These are phyloP conservation scores for Natrix natrix DNA, from an alignment of 2,797 vertebrate species.

Conservation along the genomic window DNA sequence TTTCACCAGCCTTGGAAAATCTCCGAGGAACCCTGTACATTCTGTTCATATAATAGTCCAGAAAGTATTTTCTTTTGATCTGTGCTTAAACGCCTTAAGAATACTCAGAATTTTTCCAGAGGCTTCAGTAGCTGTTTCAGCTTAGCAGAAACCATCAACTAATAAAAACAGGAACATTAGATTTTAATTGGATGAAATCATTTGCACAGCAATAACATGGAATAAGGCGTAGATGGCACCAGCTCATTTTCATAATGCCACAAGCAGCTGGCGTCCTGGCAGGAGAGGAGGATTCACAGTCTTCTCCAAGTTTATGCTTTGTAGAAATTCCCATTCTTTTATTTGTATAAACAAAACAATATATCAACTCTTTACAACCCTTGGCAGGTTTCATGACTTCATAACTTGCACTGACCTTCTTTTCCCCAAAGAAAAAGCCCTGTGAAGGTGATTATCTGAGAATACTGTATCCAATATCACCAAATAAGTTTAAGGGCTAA, in stretches of 20 bases:
- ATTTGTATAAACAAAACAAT: not conserved
- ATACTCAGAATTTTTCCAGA: constrained; percentile 52
- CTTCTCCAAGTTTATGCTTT: constrained; percentile 30
- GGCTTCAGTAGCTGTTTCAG: constrained; percentile 51
- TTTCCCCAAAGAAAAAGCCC: not conserved
- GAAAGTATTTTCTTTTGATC: constrained; percentile 38
- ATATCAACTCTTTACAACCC: not conserved
- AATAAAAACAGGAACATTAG: constrained; percentile 63
- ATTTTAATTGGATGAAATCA: constrained; percentile 62
- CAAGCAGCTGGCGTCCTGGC: constrained; percentile 54
- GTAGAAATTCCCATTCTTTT: constrained; percentile 1
- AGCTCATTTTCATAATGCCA: constrained; percentile 50
- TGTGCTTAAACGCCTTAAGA: constrained; percentile 24
- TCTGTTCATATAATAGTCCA: not conserved
- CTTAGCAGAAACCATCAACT: constrained; percentile 44
- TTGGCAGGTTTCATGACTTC: not conserved
- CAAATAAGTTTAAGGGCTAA: not conserved
- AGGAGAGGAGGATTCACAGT: constrained; percentile 32
- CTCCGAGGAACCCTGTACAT: not conserved
- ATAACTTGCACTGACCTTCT: not conserved
- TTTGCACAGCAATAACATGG: constrained; percentile 60
- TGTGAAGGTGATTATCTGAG: not conserved
- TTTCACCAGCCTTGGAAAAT: not conserved
- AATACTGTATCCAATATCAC: not conserved
- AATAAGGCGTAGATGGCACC: constrained; percentile 50